Percentiles rank a stretch among this genome's conserved stretches.
phyloP scores from a whole-genome alignment of 2,797 vertebrate genomes.

The Sebastes taczanowskii region DNA sequence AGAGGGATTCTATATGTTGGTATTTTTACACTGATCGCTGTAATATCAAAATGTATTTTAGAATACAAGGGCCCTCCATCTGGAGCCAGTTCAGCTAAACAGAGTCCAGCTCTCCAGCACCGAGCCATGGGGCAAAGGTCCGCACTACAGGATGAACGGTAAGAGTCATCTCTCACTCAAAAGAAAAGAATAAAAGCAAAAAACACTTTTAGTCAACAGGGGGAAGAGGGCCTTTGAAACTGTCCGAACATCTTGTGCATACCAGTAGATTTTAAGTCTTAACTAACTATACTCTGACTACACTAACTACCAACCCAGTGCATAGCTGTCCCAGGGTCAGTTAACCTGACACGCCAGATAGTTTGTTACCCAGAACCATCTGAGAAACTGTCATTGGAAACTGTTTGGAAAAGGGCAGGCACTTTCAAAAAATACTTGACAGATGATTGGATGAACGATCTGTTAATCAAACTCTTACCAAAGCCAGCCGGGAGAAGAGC shows the following conservation, averaged over 20 bases:
- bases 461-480: too few relatives aligned
- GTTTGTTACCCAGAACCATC: too few relatives aligned
- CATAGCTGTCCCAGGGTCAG: neutral
- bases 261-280: neutral
- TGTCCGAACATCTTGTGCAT: neutral
- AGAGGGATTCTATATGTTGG: neutral
- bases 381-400: too few relatives aligned
- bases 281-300: neutral
- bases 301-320: neutral
- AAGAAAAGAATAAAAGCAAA: neutral
- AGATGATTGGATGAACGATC: too few relatives aligned
- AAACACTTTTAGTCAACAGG: neutral
- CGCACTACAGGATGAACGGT: constrained; percentile 87
- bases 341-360: too few relatives aligned
- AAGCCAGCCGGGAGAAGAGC: too few relatives aligned
- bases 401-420: too few relatives aligned
- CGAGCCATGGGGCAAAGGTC: constrained; percentile 82
- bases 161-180: neutral
- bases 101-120: constrained; percentile 95
- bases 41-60: constrained; percentile 63
- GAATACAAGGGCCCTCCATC: constrained; percentile 95
- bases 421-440: too few relatives aligned
- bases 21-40: neutral
- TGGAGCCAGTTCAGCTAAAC: constrained; percentile 92
- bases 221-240: neutral